Evolutionary conservation across 2,888 invertebrate species (phyloP), one percentile per base, ranked within the genome.

Genomic region (Globia sparganii): DNA sequence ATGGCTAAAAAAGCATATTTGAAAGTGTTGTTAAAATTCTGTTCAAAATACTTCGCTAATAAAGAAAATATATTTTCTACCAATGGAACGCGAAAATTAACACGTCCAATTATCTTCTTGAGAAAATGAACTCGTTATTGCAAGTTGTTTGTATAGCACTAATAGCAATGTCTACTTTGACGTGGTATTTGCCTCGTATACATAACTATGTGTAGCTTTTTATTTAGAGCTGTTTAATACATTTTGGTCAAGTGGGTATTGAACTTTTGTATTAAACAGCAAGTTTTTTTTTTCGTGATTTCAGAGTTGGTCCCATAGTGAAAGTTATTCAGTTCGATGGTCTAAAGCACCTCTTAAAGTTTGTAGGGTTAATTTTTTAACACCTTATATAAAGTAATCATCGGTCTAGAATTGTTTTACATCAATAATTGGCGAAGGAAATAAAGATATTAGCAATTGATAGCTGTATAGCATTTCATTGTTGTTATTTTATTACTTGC

Each of bases 41-140:
- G 21, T 58, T n/a, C 31, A 46, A 77, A 78, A 78, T 78, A n/a
- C 79, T 79, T 70, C 13, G 25, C 28, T 70, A 77, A 25, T 21
- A 59, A 49, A 53, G n/a, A 61, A 79, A 59, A 59, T 25, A 78
- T 18, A 0, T 80, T 61, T 71, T 72, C 34, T 59, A 59, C 15
- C 13, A 40, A 25, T 49, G 49, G 79, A 69, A 59, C 40, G 49
- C 40, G 25, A 72, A 77, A 80, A 77, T 80, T 61, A 77, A 80
- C 53, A 53, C 59, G 28, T 21, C 34, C 43, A 77, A 79, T 71
- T 79, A 78, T 69, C 1, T 77, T 25, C 46, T 56, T 56, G n/a
- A 59, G 40, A 59, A 40, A 69, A 68, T 59, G 40, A 69, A 77
- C n/a, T 78, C 78, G 31, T 78, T 49, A 40, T n/a, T 40, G 28